Conservation (phyloP, 1,140 invertebrate genomes). For the Philotrypesis tridentata region DNA sequence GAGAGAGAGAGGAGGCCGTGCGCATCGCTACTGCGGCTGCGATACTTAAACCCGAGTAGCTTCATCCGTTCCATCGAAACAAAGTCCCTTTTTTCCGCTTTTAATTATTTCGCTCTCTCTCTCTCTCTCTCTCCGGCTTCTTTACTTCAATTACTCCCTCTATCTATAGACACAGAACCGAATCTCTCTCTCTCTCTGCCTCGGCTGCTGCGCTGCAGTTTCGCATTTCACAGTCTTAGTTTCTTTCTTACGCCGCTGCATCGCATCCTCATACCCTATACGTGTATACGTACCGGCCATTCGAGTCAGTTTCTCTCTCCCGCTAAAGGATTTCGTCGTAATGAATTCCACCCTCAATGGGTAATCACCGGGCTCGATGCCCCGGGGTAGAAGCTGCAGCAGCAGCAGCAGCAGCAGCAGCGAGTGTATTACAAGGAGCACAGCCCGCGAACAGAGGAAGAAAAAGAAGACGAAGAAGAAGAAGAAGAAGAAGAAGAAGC, state of each 20-base stretch:
- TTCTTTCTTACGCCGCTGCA: slow-evolving; percentile 17
- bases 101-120: too few species aligned
- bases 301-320: not conserved
- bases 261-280: not conserved
- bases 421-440: slow-evolving; percentile 42
- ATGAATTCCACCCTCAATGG: slow-evolving; percentile 67
- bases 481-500: not conserved
- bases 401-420: slow-evolving; percentile 46
- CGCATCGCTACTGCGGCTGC: too few species aligned
- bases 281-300: not conserved
- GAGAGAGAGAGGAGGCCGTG: too few species aligned
- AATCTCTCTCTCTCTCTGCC: not conserved
- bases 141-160: not conserved
- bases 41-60: too few species aligned
- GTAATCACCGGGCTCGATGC: slow-evolving; percentile 61
- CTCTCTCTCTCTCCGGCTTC: too few species aligned
- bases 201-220: not conserved
- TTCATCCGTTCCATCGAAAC: too few species aligned
- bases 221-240: not conserved
- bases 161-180: too few species aligned
- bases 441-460: not conserved
- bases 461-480: too few species aligned
- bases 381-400: slow-evolving; percentile 44
- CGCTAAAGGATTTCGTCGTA: slow-evolving; percentile 59
- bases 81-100: not conserved